These are phyloP conservation scores for Odontomachus brunneus DNA, from an alignment of 1,140 invertebrate genomes.

Conservation along the genomic window DNA sequence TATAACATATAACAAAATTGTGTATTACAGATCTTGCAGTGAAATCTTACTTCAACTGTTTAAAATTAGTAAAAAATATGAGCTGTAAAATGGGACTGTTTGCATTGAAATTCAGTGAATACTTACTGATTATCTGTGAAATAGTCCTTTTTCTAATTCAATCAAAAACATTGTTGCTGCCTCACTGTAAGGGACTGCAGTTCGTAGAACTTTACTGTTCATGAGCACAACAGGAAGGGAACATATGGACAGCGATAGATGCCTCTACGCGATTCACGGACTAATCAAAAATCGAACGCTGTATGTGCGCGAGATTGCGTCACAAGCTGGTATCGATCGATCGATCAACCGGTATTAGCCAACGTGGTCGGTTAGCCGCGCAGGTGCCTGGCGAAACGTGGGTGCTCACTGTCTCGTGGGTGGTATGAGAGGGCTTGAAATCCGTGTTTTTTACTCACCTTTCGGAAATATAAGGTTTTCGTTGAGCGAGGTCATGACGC, in stretches of 20 bases:
- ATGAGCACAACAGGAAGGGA: not conserved
- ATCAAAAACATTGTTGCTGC: too few species aligned
- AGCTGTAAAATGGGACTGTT: too few species aligned
- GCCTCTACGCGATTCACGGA: slow-evolving; percentile 21
- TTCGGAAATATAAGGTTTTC: slow-evolving; percentile 75
- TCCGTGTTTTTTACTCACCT: slow-evolving; percentile 69
- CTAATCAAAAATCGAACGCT: slow-evolving; percentile 51
- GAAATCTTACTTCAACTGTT: too few species aligned
- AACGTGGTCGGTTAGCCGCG: slow-evolving; percentile 45
- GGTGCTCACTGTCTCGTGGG: slow-evolving; percentile 67
- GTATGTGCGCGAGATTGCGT: slow-evolving; percentile 49
- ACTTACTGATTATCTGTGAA: too few species aligned
- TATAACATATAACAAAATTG: too few species aligned
- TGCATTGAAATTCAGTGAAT: too few species aligned
- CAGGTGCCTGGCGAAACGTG: slow-evolving; percentile 69
- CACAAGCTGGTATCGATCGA: slow-evolving; percentile 46
- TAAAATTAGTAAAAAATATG: too few species aligned
- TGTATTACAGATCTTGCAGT: too few species aligned
- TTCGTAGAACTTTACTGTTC: slow-evolving; percentile 5
- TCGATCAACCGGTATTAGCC: slow-evolving; percentile 67
- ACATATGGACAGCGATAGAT: slow-evolving; percentile 42
- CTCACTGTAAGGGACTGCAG: too few species aligned
- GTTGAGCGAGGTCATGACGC: slow-evolving; percentile 67
- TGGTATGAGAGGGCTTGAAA: slow-evolving; percentile 66
- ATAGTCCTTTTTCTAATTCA: too few species aligned